Conservation (phyloP, 2,797 vertebrate species). For the Spinus olivaceus region DNA sequence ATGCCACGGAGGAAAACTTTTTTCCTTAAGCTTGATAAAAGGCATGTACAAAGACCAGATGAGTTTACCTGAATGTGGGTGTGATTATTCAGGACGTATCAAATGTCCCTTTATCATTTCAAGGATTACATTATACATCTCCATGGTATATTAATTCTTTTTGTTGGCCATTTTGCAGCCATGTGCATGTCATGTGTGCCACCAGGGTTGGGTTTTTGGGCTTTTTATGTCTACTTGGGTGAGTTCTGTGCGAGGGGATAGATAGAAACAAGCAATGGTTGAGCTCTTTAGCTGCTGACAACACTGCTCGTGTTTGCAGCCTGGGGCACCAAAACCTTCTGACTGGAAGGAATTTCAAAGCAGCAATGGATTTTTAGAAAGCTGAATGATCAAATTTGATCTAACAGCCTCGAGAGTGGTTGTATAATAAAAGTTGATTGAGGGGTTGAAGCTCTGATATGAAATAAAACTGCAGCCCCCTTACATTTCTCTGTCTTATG, state of each 20-base stretch:
- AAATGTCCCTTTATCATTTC: background rate
- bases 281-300: background rate
- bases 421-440: background rate
- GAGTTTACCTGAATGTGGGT: background rate
- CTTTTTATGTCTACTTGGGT: background rate
- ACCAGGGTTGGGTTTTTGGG: rapidly evolving
- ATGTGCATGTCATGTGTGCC: background rate
- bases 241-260: rapidly evolving
- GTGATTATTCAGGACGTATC: rapidly evolving
- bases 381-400: background rate
- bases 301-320: rapidly evolving
- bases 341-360: background rate
- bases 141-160: background rate
- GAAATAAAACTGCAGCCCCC: background rate
- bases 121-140: background rate
- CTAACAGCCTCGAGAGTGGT: background rate
- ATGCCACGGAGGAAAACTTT: background rate
- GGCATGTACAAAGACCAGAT: background rate
- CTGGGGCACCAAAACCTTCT: background rate
- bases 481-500: background rate
- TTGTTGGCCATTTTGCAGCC: background rate
- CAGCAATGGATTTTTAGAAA: background rate
- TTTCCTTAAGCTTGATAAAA: background rate
- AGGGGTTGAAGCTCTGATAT: background rate
- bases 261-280: background rate